These are phyloP conservation scores for Panthera leo DNA, from an alignment of 2,113 vertebrate species.

Conservation along the genomic window DNA sequence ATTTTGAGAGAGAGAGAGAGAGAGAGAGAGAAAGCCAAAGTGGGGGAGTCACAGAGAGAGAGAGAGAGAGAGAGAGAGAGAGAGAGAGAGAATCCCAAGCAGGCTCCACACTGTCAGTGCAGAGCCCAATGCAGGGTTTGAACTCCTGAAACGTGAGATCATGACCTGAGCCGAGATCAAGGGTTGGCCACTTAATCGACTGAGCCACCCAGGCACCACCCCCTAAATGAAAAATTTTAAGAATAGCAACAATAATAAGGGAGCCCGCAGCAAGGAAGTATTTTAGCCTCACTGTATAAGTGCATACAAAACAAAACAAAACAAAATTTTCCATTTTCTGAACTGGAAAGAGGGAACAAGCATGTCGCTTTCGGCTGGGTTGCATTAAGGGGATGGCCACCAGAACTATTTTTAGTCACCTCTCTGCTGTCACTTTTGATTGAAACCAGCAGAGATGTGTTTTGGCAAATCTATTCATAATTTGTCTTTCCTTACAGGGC, in stretches of 20 bases:
- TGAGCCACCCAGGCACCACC: too few species aligned
- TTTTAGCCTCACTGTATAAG: not conserved
- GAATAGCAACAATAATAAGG: not conserved
- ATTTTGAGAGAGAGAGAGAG: too few species aligned
- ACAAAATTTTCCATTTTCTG: not conserved
- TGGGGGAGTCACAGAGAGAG: too few species aligned
- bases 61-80: too few species aligned
- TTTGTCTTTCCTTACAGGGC: constrained; percentile 64
- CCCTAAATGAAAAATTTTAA: not conserved
- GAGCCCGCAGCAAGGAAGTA: not conserved
- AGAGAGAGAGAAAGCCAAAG: too few species aligned
- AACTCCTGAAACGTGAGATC: too few species aligned
- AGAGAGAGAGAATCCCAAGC: too few species aligned
- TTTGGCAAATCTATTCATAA: constrained; percentile 62
- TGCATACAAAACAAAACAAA: not conserved
- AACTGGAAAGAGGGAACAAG: constrained; percentile 12
- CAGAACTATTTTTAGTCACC: not conserved
- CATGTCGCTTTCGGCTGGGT: not conserved
- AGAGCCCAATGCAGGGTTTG: too few species aligned
- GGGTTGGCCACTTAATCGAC: too few species aligned
- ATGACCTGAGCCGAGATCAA: too few species aligned
- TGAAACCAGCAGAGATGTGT: constrained; percentile 59
- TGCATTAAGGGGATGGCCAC: not conserved
- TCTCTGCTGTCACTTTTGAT: constrained; percentile 56
- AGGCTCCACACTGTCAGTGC: too few species aligned